Evolutionary conservation across 2,888 invertebrate genomes (phyloP).

Genomic region (Stenoptilia bipunctidactyla): DNA sequence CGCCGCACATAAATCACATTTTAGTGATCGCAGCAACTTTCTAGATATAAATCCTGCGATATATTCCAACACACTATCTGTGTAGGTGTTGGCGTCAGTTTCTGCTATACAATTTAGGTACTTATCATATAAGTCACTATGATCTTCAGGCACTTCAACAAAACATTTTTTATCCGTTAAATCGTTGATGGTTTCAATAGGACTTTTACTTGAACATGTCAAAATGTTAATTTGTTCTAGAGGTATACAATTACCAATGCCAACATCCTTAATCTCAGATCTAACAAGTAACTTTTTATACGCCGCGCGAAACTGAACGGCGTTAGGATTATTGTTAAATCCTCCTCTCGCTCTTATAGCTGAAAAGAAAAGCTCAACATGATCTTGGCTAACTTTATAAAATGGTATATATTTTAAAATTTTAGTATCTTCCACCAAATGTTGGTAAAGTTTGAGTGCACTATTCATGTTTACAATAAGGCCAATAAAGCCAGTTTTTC

Average conservation of each 20-base stretch:
- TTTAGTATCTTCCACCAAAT: conserved; percentile 5
- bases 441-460: conserved; percentile 9
- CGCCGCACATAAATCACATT: too few species aligned
- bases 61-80: too few species aligned
- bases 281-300: conserved; percentile 11
- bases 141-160: too few species aligned
- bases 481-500: conserved; percentile 18
- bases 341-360: conserved; percentile 13
- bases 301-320: conserved; percentile 13
- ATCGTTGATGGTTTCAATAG: conserved; percentile 3
- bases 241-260: conserved; percentile 11
- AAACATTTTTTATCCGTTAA: conserved; percentile 2
- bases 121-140: too few species aligned
- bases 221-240: conserved; percentile 15
- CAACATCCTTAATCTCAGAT: conserved; percentile 12
- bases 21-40: too few species aligned
- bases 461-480: conserved; percentile 15
- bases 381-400: conserved; percentile 14
- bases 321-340: conserved; percentile 18
- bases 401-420: conserved; percentile 8
- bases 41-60: too few species aligned
- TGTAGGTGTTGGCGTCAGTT: too few species aligned
- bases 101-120: too few species aligned
- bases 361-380: conserved; percentile 13
- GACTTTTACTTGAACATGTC: conserved; percentile 13